Evolutionary conservation across 2,888 invertebrate species (phyloP).

Genomic region (Mystacides longicornis): DNA sequence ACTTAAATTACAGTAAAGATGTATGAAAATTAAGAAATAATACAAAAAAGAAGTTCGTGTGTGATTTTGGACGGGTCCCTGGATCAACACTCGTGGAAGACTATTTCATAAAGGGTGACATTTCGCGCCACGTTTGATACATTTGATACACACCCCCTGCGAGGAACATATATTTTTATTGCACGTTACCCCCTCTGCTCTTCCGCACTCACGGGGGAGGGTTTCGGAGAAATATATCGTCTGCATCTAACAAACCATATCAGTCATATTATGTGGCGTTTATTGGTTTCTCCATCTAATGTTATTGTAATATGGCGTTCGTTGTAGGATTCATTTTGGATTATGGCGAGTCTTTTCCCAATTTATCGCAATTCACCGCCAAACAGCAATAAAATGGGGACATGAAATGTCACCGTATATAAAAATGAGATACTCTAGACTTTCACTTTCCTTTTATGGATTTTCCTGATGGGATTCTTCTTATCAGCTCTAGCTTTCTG

Average conservation of each 20-base stretch:
- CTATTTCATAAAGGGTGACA: slow-evolving; percentile 2
- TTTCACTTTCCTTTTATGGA: no score
- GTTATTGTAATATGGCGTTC: not conserved
- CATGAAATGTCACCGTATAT: no score
- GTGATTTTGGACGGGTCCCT: not conserved
- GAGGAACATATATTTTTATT: slow-evolving; percentile 1
- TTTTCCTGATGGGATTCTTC: no score
- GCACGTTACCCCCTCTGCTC: not conserved
- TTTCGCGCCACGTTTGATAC: slow-evolving; percentile 2
- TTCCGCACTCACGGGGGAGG: not conserved
- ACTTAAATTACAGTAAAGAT: no score
- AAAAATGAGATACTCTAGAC: no score
- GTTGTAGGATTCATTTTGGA: not conserved
- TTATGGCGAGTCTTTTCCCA: not conserved
- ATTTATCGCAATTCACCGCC: not conserved
- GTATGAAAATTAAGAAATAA: no score
- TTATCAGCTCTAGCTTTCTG: no score
- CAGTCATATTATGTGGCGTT: not conserved
- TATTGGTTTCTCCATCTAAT: not conserved
- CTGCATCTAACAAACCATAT: not conserved
- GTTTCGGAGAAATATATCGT: no score
- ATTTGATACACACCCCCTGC: not conserved
- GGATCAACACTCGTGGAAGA: not conserved
- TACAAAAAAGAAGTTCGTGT: no score
- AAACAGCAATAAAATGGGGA: no score